Conservation (phyloP, 1,140 invertebrate genomes). For the Chionoecetes opilio region DNA sequence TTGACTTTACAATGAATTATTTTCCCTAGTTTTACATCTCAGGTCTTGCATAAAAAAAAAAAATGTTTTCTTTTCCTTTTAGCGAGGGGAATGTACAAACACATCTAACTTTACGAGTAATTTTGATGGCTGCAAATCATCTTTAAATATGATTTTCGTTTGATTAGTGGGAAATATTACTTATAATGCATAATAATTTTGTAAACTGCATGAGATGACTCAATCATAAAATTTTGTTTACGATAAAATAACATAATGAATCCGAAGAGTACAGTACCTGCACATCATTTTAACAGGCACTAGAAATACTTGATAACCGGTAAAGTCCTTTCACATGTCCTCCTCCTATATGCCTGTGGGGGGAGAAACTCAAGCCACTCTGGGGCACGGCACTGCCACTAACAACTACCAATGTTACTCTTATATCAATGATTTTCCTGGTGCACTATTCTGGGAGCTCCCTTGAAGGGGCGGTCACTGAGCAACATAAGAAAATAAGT, state of each 20-base stretch:
- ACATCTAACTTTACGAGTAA: background rate
- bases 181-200: background rate
- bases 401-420: too few relatives aligned
- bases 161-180: background rate
- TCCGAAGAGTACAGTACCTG: too few relatives aligned
- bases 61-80: background rate
- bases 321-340: background rate
- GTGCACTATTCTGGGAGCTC: too few relatives aligned
- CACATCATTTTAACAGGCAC: background rate
- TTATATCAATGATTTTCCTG: too few relatives aligned
- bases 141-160: background rate
- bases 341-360: too few relatives aligned
- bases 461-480: too few relatives aligned
- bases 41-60: background rate
- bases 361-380: too few relatives aligned
- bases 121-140: background rate
- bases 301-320: background rate
- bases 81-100: background rate
- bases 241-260: too few relatives aligned
- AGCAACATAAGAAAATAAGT: too few relatives aligned
- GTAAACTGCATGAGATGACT: background rate
- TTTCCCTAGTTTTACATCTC: background rate
- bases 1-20: background rate
- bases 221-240: too few relatives aligned
- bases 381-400: too few relatives aligned